Evolutionary conservation across 2,113 vertebrate species (phyloP).

Genomic region (Gasterosteus nipponicus): DNA sequence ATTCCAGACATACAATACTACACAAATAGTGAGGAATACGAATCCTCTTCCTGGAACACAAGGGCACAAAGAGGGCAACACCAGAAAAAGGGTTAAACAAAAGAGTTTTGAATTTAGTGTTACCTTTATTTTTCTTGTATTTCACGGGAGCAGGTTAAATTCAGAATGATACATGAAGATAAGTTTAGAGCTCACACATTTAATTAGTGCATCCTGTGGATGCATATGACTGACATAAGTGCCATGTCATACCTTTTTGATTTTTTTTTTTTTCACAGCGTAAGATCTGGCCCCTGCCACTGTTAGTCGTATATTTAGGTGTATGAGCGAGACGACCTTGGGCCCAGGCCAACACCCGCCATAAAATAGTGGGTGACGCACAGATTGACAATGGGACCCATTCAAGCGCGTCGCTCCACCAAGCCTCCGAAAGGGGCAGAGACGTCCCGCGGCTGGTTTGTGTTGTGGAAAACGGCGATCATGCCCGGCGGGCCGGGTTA

Average conservation of each 20-base stretch:
- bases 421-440: slow-evolving; percentile 62
- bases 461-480: slow-evolving; percentile 80
- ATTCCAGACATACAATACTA: slow-evolving; percentile 17
- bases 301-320: slow-evolving; percentile 71
- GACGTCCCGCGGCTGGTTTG: slow-evolving; percentile 67
- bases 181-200: not conserved
- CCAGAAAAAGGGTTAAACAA: not conserved
- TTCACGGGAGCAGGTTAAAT: not conserved
- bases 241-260: slow-evolving; percentile 23
- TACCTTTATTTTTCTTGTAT: not conserved
- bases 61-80: not conserved
- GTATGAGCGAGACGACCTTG: slow-evolving; percentile 67
- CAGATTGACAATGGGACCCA: slow-evolving; percentile 77
- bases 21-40: slow-evolving; percentile 32
- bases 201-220: not conserved
- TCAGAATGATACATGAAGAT: not conserved
- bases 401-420: slow-evolving; percentile 65
- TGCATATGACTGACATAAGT: not conserved
- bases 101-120: not conserved
- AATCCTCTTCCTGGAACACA: slow-evolving; percentile 19
- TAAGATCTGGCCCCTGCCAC: slow-evolving; percentile 43
- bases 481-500: slow-evolving; percentile 61
- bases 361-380: slow-evolving; percentile 80
- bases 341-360: slow-evolving; percentile 66
- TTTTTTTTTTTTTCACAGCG: slow-evolving; percentile 53